A percentile compares a stretch with the other conserved stretches of the same genome.
phyloP scores from a whole-genome alignment of 2,113 vertebrate genomes.

The Syngnathus floridae region DNA sequence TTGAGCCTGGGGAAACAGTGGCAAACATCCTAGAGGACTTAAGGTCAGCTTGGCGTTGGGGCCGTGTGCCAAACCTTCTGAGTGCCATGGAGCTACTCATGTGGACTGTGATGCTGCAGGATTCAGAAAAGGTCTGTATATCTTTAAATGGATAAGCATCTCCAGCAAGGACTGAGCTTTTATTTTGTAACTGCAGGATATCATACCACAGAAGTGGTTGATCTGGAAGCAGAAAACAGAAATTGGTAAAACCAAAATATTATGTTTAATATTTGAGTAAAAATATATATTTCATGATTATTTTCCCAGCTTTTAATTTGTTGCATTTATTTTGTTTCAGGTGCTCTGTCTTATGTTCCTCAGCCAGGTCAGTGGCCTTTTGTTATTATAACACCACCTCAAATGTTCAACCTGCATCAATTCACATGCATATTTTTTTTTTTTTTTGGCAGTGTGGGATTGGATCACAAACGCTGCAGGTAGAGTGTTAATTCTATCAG shows the following conservation, averaged over 20 bases:
- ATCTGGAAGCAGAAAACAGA: conserved; percentile 72
- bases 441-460: conserved; percentile 64
- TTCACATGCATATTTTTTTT: background rate
- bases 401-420: background rate
- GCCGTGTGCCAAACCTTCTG: conserved; percentile 57
- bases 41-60: conserved; percentile 68
- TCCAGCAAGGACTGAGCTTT: background rate
- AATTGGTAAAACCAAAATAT: conserved; percentile 51
- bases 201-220: conserved; percentile 72
- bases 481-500: conserved; percentile 31
- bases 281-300: background rate
- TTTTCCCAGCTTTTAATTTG: conserved; percentile 1
- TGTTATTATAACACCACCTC: background rate
- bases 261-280: too few species aligned
- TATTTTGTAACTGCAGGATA: conserved; percentile 52
- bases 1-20: conserved; percentile 70
- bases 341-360: conserved; percentile 68
- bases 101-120: conserved; percentile 64
- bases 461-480: conserved; percentile 72
- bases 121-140: conserved; percentile 62
- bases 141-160: background rate
- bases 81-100: conserved; percentile 70
- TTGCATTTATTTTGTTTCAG: conserved; percentile 37
- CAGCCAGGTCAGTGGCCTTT: conserved; percentile 54
- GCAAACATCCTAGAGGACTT: conserved; percentile 64